A percentile compares a stretch with the other conserved stretches of the same genome.
Evolutionary conservation across 1,140 invertebrate genomes (phyloP).

Genomic region (Calephelis virginiensis): DNA sequence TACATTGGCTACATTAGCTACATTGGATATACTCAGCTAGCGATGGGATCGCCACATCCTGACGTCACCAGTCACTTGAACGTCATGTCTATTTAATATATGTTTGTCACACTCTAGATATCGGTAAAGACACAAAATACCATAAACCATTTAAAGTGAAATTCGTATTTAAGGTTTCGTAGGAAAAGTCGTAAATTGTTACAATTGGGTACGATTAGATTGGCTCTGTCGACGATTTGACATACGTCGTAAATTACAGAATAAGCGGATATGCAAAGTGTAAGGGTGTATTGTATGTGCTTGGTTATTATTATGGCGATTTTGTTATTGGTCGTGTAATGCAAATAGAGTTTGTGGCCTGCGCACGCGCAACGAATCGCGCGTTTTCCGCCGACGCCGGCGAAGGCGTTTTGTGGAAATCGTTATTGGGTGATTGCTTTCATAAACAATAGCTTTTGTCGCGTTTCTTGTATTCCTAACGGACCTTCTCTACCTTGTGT

Average conservation of each 20-base stretch:
- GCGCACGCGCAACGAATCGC: conserved; percentile 74
- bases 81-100: too few species aligned
- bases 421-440: conserved; percentile 76
- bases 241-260: conserved; percentile 71
- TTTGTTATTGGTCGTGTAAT: conserved; percentile 47
- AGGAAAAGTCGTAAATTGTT: conserved; percentile 76
- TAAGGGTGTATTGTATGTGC: conserved; percentile 30
- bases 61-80: too few species aligned
- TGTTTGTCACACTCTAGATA: not conserved
- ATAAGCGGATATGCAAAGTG: conserved; percentile 46
- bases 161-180: conserved; percentile 70
- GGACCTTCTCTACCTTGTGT: conserved; percentile 41
- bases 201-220: conserved; percentile 76
- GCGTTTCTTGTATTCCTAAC: conserved; percentile 61
- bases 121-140: conserved; percentile 29
- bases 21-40: too few species aligned
- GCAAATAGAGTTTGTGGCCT: conserved; percentile 52
- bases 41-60: too few species aligned
- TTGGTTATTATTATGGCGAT: conserved; percentile 25
- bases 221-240: conserved; percentile 70
- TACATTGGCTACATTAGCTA: too few species aligned
- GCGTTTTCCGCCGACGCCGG: conserved; percentile 63
- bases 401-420: conserved; percentile 69
- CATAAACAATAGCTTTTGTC: conserved; percentile 76
- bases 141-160: conserved; percentile 65